A percentile compares a stretch with the other conserved stretches of the same genome.
phyloP scores from a whole-genome alignment of 2,888 invertebrate genomes.

The Noctua comes region DNA sequence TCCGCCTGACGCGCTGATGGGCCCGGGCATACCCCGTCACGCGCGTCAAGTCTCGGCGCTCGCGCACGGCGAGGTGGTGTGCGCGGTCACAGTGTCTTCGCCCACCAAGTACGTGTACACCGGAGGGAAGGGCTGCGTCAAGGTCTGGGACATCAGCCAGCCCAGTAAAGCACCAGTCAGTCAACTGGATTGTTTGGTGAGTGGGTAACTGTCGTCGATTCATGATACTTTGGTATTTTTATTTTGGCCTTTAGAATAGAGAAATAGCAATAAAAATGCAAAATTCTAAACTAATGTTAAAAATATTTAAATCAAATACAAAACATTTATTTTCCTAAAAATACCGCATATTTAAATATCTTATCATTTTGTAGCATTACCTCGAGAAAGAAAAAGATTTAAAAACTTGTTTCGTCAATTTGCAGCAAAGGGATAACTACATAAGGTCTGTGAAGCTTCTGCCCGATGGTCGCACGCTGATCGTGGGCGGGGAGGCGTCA shows the following conservation, averaged over 20 bases:
- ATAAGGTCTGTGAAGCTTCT: conserved; percentile 98
- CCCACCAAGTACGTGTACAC: conserved; percentile 98
- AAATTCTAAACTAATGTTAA: conserved; percentile 48
- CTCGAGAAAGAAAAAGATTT: conserved; percentile 20
- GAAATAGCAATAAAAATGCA: conserved; percentile 20
- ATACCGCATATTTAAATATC: conserved; percentile 7
- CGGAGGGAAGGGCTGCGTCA: conserved; percentile 99
- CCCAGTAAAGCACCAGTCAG: conserved; percentile 97
- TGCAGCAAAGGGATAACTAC: conserved; percentile 97
- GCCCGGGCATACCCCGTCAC: conserved; percentile 97
- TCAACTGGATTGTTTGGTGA: conserved; percentile 97
- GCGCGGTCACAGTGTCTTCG: conserved; percentile 98
- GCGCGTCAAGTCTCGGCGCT: conserved; percentile 98
- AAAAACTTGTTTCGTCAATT: conserved; percentile 29
- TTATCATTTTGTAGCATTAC: conserved; percentile 24
- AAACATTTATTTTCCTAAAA: conserved; percentile 7
- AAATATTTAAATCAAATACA: conserved; percentile 28
- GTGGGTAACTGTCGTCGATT: conserved; percentile 88
- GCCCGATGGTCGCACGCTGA: conserved; percentile 97
- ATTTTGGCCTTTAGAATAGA: conserved; percentile 40
- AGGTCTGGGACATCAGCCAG: conserved; percentile 99
- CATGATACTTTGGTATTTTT: conserved; percentile 63
- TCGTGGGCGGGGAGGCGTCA: conserved; percentile 98
- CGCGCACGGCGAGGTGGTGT: conserved; percentile 98
- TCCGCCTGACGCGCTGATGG: conserved; percentile 97